Percentiles rank a stretch among this genome's conserved stretches.
Conservation (phyloP, 2,888 invertebrate species). For the Tortrix viridana region DNA sequence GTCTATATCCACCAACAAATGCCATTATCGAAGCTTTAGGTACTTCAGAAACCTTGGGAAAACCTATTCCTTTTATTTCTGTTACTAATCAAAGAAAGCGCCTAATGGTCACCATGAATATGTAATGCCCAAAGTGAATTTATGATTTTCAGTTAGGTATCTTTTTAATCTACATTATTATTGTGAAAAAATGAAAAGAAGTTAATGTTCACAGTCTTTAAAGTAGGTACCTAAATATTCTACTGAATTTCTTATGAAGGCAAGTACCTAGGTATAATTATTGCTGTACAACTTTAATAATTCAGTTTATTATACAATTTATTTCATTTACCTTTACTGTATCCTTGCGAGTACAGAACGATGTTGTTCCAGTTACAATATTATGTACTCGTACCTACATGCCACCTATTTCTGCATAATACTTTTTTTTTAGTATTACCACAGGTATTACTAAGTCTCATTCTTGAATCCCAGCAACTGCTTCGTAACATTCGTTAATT, state of each 20-base stretch:
- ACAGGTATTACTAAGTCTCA: not conserved
- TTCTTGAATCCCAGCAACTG: constrained; percentile 7
- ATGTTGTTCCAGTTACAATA: constrained; percentile 6
- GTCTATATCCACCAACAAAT: constrained; percentile 6
- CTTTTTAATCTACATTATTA: too few relatives aligned
- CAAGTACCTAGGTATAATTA: too few relatives aligned
- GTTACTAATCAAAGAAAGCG: too few relatives aligned
- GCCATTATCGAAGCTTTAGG: constrained; percentile 14
- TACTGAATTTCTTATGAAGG: too few relatives aligned
- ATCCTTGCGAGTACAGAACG: not conserved
- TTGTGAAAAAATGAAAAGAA: too few relatives aligned
- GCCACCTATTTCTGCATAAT: constrained; percentile 4
- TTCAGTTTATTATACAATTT: not conserved
- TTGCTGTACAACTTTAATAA: too few relatives aligned
- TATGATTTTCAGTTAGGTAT: too few relatives aligned
- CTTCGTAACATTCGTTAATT: not conserved
- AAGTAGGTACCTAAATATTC: too few relatives aligned
- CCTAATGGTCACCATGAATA: too few relatives aligned
- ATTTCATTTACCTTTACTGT: not conserved
- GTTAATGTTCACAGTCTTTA: too few relatives aligned
- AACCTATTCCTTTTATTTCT: too few relatives aligned
- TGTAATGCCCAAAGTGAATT: too few relatives aligned
- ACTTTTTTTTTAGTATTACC: constrained; percentile 9
- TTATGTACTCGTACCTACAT: constrained; percentile 3
- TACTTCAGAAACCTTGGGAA: not conserved